Base-by-base conservation (phyloP, 2,888 invertebrate genomes). In the Drosophila fulvimacula region DNA sequence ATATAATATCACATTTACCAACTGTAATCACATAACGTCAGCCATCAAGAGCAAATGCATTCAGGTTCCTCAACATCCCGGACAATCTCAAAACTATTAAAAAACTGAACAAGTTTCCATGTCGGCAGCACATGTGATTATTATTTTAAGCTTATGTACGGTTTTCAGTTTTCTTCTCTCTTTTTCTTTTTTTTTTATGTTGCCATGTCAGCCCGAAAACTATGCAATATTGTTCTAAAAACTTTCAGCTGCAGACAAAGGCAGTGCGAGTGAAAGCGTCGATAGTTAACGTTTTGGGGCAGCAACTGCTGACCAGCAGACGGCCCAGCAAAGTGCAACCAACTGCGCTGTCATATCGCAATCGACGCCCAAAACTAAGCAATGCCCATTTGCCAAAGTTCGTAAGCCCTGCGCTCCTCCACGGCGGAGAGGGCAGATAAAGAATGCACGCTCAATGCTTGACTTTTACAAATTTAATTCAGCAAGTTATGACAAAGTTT, bases 401-500 rank as follows among this genome's bases (percentile, higher is more conserved):
- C 32, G 52, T 46, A 13, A 17, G 59, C 19, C 38, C n/a, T 15
- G 27, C 15, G 15, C 32, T 17, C 32, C 48, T 13, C 17, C 48
- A 32, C 11, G 6, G 49, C 4, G 38, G 15, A 19, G n/a, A 21
- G 48, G 44, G 21, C 11, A 56, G 77, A 74, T 74, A 66, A 59
- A 62, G 73, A 56, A 52, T 59, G 75, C 56, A 55, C 55, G 53
- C 66, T 82, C 80, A 82, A 69, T 76, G 84, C 81, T 76, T 70
- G 79, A 84, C 74, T 83, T 75, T 70, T 72, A 74, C 69, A 88
- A 86, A 88, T 86, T 81, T 77, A 85, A 88, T 81, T 80, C 83
- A 71, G 71, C 82, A 82, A 84, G 84, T 88, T 88, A 84, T 84
- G 89, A 80, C 69, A 88, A 84, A 81, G 76, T 86, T 88, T 48